A percentile compares a stretch with the other conserved stretches of the same genome.
phyloP scores from a whole-genome alignment of 2,888 invertebrate species.

The Agonum fuliginosum region DNA sequence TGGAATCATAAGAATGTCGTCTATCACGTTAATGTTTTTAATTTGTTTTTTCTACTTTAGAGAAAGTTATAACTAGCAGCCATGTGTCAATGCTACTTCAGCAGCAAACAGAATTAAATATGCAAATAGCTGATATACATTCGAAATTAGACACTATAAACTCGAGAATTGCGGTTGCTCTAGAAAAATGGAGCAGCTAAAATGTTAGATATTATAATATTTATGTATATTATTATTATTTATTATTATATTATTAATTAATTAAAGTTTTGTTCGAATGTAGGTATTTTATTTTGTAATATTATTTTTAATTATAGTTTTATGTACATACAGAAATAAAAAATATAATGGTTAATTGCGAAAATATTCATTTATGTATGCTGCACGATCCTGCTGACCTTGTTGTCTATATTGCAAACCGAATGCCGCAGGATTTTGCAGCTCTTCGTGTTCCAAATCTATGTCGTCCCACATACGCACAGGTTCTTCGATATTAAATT shows the following conservation, averaged over 20 bases:
- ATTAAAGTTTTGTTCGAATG: too few species aligned
- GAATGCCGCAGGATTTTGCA: neutral
- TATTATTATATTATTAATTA: too few species aligned
- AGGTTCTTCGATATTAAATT: slow-evolving; percentile 39
- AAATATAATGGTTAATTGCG: too few species aligned
- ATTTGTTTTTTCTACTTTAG: neutral
- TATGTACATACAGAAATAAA: too few species aligned
- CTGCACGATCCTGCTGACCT: neutral
- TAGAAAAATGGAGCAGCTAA: neutral
- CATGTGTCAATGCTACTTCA: neutral
- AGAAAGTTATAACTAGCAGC: slow-evolving; percentile 3
- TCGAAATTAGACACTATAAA: neutral
- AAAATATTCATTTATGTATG: neutral
- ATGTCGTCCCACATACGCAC: neutral
- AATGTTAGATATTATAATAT: too few species aligned
- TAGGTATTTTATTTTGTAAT: too few species aligned
- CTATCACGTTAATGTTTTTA: too few species aligned
- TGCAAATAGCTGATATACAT: neutral
- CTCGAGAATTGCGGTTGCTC: neutral
- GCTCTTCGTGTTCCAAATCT: neutral
- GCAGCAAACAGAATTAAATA: slow-evolving; percentile 9
- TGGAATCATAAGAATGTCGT: too few species aligned
- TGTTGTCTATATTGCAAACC: slow-evolving; percentile 11
- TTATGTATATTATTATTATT: too few species aligned
- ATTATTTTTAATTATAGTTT: too few species aligned